These are phyloP conservation scores for Cecidostiba fungosa DNA, from an alignment of 2,888 invertebrate species.

Conservation along the genomic window DNA sequence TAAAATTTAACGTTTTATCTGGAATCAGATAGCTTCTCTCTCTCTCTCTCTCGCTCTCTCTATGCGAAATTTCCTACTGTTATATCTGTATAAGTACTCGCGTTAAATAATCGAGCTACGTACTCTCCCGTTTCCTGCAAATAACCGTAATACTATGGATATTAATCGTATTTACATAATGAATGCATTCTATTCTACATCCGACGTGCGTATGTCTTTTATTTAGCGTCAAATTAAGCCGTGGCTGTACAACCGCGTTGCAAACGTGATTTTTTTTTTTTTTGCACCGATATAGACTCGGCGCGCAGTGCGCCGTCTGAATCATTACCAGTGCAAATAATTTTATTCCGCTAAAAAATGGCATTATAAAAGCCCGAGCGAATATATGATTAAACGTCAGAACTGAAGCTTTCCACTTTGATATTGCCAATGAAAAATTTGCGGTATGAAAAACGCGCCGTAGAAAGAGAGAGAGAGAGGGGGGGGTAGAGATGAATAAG, in stretches of 20 bases:
- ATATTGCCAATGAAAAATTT: conserved; percentile 67
- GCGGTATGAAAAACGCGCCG: conserved; percentile 41
- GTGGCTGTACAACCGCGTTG: not conserved
- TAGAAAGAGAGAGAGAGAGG: conserved; percentile 21
- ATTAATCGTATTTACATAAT: not conserved
- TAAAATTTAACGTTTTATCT: conserved; percentile 9
- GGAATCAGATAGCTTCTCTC: not conserved
- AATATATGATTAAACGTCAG: conserved; percentile 39
- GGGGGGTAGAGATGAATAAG: not conserved
- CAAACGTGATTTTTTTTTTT: not conserved
- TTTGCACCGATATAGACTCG: no score
- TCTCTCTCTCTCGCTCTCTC: not conserved
- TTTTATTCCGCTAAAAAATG: no score
- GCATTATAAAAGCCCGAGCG: not conserved
- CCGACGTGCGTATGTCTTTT: not conserved
- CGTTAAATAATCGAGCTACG: not conserved
- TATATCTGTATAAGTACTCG: not conserved
- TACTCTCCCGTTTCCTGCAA: not conserved
- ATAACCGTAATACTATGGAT: not conserved
- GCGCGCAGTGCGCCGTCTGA: no score
- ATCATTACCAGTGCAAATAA: no score
- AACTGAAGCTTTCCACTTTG: conserved; percentile 44
- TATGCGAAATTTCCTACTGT: not conserved
- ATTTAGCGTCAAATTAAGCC: not conserved
- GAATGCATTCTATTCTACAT: not conserved